phyloP scores from a whole-genome alignment of 2,797 vertebrate genomes.

The Rhynchonycteris naso region DNA sequence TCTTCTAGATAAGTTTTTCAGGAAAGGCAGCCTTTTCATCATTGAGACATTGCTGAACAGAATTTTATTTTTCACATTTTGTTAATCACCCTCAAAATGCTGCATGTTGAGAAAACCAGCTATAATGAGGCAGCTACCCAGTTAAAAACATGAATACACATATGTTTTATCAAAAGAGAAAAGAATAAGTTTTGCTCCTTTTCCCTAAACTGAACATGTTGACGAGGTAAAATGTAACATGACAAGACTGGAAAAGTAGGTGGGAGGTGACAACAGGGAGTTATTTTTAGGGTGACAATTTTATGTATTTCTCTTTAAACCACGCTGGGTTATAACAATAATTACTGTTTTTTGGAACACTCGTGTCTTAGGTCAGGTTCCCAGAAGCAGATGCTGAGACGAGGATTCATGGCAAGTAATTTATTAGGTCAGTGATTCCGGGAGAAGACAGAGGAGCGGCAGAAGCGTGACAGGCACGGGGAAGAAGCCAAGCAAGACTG shows the following conservation, averaged over 20 bases:
- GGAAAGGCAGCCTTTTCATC: conserved; percentile 60
- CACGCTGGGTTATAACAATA: not conserved
- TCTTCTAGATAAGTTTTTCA: conserved; percentile 70
- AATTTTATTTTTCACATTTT: conserved; percentile 71
- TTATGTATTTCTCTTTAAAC: not conserved
- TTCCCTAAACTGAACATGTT: not conserved
- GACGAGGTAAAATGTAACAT: conserved; percentile 32
- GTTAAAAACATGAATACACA: conserved; percentile 66
- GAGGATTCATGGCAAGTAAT: not conserved
- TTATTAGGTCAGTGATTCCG: not conserved
- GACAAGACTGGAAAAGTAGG: not conserved
- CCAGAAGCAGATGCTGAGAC: not conserved
- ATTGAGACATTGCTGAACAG: conserved; percentile 62
- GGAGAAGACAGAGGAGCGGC: not conserved
- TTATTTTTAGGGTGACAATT: not conserved
- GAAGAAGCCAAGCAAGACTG: not conserved
- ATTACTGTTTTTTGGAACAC: not conserved
- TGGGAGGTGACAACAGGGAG: not conserved
- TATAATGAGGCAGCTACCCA: conserved; percentile 62
- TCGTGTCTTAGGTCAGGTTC: not conserved
- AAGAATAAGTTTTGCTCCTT: conserved; percentile 39
- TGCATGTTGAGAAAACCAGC: conserved; percentile 58
- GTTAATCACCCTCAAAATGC: conserved; percentile 75
- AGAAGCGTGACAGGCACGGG: not conserved
- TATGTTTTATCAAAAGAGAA: conserved; percentile 59